Conservation (phyloP, 2,888 invertebrate species). For the Abscondita cerata region DNA sequence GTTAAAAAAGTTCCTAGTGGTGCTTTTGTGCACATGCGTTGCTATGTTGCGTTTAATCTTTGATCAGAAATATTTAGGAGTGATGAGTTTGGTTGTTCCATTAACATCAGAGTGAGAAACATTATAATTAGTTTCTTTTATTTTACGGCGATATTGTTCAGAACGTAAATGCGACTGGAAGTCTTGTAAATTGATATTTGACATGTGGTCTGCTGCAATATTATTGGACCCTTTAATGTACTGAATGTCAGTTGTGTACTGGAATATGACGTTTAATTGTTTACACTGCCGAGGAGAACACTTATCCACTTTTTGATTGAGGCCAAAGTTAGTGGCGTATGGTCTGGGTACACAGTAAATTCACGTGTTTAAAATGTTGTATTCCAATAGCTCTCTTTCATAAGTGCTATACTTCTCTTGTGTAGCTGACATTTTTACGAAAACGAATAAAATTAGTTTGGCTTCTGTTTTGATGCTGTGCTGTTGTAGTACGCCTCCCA, state of each 20-base stretch:
- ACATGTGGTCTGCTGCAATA: conserved; percentile 9
- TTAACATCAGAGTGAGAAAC: neutral
- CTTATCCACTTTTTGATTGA: conserved; percentile 45
- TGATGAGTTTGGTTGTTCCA: neutral
- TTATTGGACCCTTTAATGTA: conserved; percentile 16
- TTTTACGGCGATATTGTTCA: neutral
- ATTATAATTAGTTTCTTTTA: neutral
- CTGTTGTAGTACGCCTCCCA: conserved; percentile 55
- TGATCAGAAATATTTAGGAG: neutral
- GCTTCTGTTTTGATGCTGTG: neutral
- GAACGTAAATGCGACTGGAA: neutral
- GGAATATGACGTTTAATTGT: no score
- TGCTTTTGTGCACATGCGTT: neutral
- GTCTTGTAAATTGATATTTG: neutral
- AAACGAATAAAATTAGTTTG: conserved; percentile 53
- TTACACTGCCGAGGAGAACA: no score
- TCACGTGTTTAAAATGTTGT: conserved; percentile 11
- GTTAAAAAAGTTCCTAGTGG: neutral
- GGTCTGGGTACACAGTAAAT: conserved; percentile 15
- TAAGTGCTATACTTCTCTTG: neutral
- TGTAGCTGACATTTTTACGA: conserved; percentile 43
- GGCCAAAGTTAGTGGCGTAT: conserved; percentile 42
- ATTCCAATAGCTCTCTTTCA: conserved; percentile 29
- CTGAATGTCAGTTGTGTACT: conserved; percentile 26
- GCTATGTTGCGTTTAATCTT: neutral